Evolutionary conservation across 2,113 vertebrate genomes (phyloP).

Genomic region (Isichthys henryi): DNA sequence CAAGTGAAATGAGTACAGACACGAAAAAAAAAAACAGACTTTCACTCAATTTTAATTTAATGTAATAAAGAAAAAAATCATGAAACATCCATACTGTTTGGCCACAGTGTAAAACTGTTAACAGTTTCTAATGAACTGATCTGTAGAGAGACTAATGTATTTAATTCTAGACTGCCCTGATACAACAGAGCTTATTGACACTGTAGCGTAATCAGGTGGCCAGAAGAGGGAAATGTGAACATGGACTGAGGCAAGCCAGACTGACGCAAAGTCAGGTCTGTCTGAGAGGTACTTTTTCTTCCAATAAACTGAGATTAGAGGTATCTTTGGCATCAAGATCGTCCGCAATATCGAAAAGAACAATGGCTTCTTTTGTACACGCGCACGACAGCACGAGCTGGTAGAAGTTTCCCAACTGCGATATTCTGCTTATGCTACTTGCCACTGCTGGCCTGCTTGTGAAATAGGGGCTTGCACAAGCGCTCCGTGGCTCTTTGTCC

Average conservation of each 20-base stretch:
- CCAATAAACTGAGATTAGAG: neutral
- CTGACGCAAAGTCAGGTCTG: neutral
- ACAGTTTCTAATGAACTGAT: neutral
- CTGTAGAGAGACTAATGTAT: neutral
- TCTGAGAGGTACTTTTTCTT: neutral
- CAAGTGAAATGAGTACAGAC: neutral
- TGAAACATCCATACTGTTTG: neutral
- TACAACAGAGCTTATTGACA: neutral
- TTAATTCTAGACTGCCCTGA: neutral
- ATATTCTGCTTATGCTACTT: neutral
- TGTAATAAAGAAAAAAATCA: neutral
- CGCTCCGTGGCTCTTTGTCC: neutral
- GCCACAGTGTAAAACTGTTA: neutral
- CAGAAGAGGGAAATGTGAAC: neutral
- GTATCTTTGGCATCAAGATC: neutral
- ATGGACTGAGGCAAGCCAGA: neutral
- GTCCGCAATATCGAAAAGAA: neutral
- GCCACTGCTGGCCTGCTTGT: neutral
- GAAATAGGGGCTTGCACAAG: neutral
- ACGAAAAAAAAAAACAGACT: neutral
- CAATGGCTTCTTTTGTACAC: neutral
- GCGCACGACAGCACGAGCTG: neutral
- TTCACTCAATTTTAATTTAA: neutral
- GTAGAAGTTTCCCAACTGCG: neutral
- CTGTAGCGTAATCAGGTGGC: neutral